Conservation (phyloP, 2,797 vertebrate genomes). For the Anas georgica region DNA sequence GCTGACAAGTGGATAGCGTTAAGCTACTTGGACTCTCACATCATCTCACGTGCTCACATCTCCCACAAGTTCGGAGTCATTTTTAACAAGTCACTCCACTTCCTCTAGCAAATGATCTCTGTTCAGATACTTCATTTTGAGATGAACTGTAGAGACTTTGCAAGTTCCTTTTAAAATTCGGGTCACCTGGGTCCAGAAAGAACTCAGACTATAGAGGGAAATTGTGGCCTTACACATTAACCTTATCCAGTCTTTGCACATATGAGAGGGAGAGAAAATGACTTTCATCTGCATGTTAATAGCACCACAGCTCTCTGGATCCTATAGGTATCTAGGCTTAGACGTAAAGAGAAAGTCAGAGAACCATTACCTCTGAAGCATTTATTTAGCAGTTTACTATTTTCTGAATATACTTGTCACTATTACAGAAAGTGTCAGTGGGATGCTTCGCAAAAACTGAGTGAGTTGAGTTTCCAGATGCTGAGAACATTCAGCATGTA, state of each 20-base stretch:
- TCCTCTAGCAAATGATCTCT: not conserved
- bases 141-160: not conserved
- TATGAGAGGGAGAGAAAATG: not conserved
- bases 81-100: not conserved
- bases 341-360: not conserved
- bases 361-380: not conserved
- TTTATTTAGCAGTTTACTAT: not conserved
- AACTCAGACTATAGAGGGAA: not conserved
- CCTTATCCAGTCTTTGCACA: not conserved
- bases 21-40: not conserved
- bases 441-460: not conserved
- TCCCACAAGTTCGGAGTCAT: not conserved
- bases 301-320: not conserved
- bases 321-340: not conserved
- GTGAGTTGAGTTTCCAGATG: not conserved
- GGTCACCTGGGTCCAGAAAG: not conserved
- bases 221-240: not conserved
- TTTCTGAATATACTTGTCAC: not conserved
- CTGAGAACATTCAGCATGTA: not conserved
- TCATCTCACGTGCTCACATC: not conserved
- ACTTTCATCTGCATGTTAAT: not conserved
- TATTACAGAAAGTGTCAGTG: not conserved
- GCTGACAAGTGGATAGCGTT: not conserved
- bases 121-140: not conserved
- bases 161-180: not conserved